phyloP scores from a whole-genome alignment of 2,888 invertebrate species.

The Drosophila subsilvestris region DNA sequence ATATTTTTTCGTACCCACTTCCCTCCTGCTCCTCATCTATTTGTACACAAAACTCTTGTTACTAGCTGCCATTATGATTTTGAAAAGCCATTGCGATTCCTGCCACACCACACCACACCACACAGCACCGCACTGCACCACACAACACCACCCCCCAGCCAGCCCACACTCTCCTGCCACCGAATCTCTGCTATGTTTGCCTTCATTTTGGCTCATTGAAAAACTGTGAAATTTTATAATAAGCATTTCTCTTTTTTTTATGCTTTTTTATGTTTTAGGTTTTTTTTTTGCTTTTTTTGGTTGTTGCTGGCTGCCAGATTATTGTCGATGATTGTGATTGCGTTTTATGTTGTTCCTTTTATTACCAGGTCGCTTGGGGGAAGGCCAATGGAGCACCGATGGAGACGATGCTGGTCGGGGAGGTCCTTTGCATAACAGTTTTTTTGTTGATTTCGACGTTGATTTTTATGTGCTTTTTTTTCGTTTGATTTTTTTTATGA shows the following conservation, averaged over 20 bases:
- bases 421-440: conserved; percentile 7
- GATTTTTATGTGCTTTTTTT: conserved; percentile 23
- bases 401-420: not conserved
- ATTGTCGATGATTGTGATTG: conserved; percentile 82
- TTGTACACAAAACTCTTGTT: conserved; percentile 81
- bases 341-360: conserved; percentile 78
- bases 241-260: conserved; percentile 66
- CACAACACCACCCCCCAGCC: not conserved
- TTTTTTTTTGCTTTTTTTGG: conserved; percentile 49
- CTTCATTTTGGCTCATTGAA: conserved; percentile 73
- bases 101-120: conserved; percentile 10
- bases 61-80: conserved; percentile 83
- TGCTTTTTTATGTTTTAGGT: conserved; percentile 41
- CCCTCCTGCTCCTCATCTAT: conserved; percentile 52
- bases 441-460: conserved; percentile 17
- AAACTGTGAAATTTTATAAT: conserved; percentile 83
- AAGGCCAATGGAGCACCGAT: conserved; percentile 6
- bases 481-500: conserved; percentile 37
- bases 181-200: conserved; percentile 23
- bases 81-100: conserved; percentile 81
- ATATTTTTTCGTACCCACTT: conserved; percentile 16
- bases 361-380: conserved; percentile 55
- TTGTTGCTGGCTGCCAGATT: conserved; percentile 74
- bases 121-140: not conserved
- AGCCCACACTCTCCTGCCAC: not conserved